Evolutionary conservation across 2,888 invertebrate species (phyloP).

Genomic region (Teleiodes luculella): DNA sequence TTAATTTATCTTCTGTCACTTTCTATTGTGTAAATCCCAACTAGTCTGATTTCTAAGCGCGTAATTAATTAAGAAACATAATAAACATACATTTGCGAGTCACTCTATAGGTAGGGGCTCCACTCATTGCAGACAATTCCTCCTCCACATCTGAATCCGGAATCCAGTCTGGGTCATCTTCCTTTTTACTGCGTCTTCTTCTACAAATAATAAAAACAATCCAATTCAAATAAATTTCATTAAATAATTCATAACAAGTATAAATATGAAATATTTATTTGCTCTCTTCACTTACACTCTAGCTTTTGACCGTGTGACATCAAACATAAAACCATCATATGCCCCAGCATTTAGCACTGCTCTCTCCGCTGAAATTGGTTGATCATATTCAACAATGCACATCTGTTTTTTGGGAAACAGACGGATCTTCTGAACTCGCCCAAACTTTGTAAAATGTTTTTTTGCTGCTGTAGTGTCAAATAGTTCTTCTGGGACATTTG

Average conservation of each 20-base stretch:
- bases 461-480: constrained; percentile 80
- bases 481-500: constrained; percentile 81
- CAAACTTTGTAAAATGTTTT: constrained; percentile 85
- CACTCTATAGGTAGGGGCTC: constrained; percentile 50
- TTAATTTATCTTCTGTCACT: too few relatives aligned
- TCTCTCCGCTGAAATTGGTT: constrained; percentile 74
- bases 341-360: constrained; percentile 80
- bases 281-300: constrained; percentile 56
- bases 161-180: constrained; percentile 77
- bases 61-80: background rate
- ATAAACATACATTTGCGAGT: constrained; percentile 35
- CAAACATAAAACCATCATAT: constrained; percentile 81
- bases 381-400: constrained; percentile 85
- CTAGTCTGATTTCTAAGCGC: too few relatives aligned
- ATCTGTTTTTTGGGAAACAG: constrained; percentile 80
- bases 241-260: too few relatives aligned
- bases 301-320: constrained; percentile 74
- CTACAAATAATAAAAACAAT: constrained; percentile 29
- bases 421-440: constrained; percentile 81
- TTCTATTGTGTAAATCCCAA: too few relatives aligned
- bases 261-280: too few relatives aligned
- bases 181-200: constrained; percentile 56
- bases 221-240: too few relatives aligned
- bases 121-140: constrained; percentile 83
- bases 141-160: constrained; percentile 83